Conservation (phyloP, 2,888 invertebrate species). For the Anorthoa munda region DNA sequence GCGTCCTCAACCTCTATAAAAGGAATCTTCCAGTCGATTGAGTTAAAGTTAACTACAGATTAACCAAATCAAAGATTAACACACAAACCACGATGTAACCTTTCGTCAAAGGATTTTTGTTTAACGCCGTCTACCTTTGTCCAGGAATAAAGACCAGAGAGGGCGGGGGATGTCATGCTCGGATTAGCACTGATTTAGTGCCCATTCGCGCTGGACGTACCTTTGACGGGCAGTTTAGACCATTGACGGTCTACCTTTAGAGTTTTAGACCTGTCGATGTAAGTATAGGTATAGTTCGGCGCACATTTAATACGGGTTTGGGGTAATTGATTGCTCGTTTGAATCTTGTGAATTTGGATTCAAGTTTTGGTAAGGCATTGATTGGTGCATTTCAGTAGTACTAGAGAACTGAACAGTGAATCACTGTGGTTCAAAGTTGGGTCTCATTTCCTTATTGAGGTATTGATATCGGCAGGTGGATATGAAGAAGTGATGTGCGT, state of each 20-base stretch:
- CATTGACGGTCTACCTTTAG: conserved; percentile 62
- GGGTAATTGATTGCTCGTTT: conserved; percentile 26
- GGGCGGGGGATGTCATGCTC: conserved; percentile 74
- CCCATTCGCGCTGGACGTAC: conserved; percentile 70
- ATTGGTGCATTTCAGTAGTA: too few relatives aligned
- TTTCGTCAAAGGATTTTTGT: conserved; percentile 67
- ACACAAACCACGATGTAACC: conserved; percentile 47
- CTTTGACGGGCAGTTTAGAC: conserved; percentile 67
- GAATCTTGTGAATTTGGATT: conserved; percentile 7
- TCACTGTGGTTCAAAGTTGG: not conserved
- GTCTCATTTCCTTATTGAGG: not conserved
- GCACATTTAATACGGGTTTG: conserved; percentile 60
- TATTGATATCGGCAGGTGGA: not conserved
- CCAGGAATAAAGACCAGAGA: conserved; percentile 71
- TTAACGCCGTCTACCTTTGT: conserved; percentile 67
- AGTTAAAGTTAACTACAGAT: conserved; percentile 18
- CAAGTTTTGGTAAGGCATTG: not conserved
- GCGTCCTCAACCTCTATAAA: not conserved
- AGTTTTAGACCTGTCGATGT: conserved; percentile 51
- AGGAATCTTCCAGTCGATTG: not conserved
- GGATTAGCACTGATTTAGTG: conserved; percentile 84
- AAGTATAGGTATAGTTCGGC: conserved; percentile 35
- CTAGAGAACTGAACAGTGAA: not conserved
- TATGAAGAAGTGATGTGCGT: not conserved
- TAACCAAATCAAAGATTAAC: conserved; percentile 39